A percentile compares a stretch with the other conserved stretches of the same genome.
phyloP scores from a whole-genome alignment of 2,888 invertebrate genomes.

The Fragum fragum region DNA sequence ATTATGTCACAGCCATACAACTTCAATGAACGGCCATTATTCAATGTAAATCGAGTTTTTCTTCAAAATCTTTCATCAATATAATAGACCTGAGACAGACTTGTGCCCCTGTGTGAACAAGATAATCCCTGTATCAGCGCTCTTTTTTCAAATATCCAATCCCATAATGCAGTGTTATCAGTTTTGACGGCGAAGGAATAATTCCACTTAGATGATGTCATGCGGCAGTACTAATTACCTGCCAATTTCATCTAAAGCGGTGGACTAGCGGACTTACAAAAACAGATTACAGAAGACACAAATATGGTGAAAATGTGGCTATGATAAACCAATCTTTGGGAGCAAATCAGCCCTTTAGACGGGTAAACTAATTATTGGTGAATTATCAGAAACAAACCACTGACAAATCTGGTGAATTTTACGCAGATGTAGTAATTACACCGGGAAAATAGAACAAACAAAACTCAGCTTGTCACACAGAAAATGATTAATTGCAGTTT shows the following conservation, averaged over 20 bases:
- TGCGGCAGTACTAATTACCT: conserved; percentile 46
- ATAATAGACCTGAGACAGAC: conserved; percentile 10
- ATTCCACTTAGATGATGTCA: conserved; percentile 23
- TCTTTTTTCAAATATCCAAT: conserved; percentile 45
- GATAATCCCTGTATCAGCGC: conserved; percentile 32
- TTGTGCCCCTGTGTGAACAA: conserved; percentile 29
- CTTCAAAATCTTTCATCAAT: conserved; percentile 24
- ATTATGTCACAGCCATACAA: conserved; percentile 24
- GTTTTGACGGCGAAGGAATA: conserved; percentile 15
- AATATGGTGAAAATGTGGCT: conserved; percentile 35
- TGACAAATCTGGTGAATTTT: conserved; percentile 48
- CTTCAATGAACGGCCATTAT: conserved; percentile 3
- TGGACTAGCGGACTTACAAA: conserved; percentile 20
- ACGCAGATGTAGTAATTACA: conserved; percentile 65
- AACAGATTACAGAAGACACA: conserved; percentile 24
- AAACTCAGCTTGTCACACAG: conserved; percentile 63
- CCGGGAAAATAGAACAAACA: conserved; percentile 66
- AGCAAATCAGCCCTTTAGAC: conserved; percentile 18
- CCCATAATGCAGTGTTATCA: conserved; percentile 54
- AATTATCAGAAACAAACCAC: conserved; percentile 44
- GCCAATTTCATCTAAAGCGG: conserved; percentile 39
- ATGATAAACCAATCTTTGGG: conserved; percentile 17
- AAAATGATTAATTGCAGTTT: conserved; percentile 72
- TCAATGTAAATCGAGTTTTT: conserved; percentile 21
- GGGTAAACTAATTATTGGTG: conserved; percentile 60